phyloP scores from a whole-genome alignment of 2,888 invertebrate genomes.

The Ophion slaviceki region DNA sequence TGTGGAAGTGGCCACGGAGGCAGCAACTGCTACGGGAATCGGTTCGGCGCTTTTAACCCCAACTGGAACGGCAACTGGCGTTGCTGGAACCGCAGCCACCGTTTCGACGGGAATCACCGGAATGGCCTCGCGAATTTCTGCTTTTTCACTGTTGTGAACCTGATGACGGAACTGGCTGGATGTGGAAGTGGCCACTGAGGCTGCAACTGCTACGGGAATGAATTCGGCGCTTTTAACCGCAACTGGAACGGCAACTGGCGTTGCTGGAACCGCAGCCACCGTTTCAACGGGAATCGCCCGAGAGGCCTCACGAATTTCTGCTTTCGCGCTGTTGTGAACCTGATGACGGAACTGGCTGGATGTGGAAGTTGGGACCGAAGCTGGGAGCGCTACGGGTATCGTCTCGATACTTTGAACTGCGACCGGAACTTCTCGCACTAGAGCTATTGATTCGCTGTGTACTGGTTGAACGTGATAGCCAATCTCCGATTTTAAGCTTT shows the following conservation, averaged over 20 bases:
- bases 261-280: conserved; percentile 65
- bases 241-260: conserved; percentile 39
- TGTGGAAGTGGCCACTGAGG: conserved; percentile 65
- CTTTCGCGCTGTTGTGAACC: conserved; percentile 67
- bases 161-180: conserved; percentile 69
- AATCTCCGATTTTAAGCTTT: conserved; percentile 56
- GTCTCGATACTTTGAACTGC: conserved; percentile 29
- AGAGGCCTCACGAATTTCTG: conserved; percentile 18
- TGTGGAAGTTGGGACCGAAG: conserved; percentile 78
- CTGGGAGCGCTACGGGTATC: conserved; percentile 18
- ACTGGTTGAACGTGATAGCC: conserved; percentile 9
- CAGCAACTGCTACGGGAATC: conserved; percentile 72
- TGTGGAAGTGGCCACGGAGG: conserved; percentile 65
- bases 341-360: conserved; percentile 77
- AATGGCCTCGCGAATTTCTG: conserved; percentile 22
- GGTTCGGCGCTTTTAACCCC: neutral
- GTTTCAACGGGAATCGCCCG: conserved; percentile 16
- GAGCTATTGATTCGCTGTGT: conserved; percentile 40
- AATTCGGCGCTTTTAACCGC: neutral
- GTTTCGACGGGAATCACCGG: conserved; percentile 13
- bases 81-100: conserved; percentile 64
- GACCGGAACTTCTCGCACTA: neutral
- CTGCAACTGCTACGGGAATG: conserved; percentile 72
- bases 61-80: conserved; percentile 40
- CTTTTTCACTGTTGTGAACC: conserved; percentile 6